Evolutionary conservation across 2,888 invertebrate genomes (phyloP).

Genomic region (Yponomeuta malinellus): DNA sequence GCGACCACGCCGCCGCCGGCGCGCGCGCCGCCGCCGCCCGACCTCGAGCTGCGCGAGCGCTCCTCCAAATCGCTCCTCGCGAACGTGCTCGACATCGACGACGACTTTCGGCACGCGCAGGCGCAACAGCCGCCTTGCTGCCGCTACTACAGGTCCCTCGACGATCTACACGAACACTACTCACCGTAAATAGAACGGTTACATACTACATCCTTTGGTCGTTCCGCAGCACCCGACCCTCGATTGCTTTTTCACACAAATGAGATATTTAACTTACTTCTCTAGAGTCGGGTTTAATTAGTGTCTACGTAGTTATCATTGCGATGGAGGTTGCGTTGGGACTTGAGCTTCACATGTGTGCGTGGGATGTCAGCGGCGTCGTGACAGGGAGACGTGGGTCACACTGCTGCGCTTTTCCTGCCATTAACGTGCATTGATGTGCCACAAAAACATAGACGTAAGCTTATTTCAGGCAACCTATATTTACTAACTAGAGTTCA

Average conservation of each 20-base stretch:
- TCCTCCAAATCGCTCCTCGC: slow-evolving; percentile 97
- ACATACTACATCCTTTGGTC: slow-evolving; percentile 67
- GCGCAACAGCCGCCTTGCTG: slow-evolving; percentile 83
- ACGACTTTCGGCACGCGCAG: slow-evolving; percentile 92
- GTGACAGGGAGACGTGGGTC: not conserved
- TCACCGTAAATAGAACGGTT: slow-evolving; percentile 74
- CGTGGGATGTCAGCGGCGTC: not conserved
- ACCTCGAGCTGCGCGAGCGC: slow-evolving; percentile 90
- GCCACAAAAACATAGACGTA: not conserved
- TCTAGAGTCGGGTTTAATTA: not conserved
- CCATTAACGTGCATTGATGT: not conserved
- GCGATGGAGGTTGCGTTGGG: not conserved
- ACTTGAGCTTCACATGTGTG: not conserved
- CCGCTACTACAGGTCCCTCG: slow-evolving; percentile 85
- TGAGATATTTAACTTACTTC: not conserved
- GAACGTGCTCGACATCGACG: slow-evolving; percentile 97
- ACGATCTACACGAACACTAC: slow-evolving; percentile 77
- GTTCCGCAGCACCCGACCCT: slow-evolving; percentile 69
- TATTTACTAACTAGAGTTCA: slow-evolving; percentile 5
- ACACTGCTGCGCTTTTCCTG: not conserved
- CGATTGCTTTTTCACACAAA: slow-evolving; percentile 26
- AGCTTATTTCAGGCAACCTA: not conserved
- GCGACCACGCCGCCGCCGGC: slow-evolving; percentile 77
- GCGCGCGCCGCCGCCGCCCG: slow-evolving; percentile 86
- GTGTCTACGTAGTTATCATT: not conserved